These are phyloP conservation scores for Pyrrhia umbra DNA, from an alignment of 2,888 invertebrate species.

Conservation along the genomic window DNA sequence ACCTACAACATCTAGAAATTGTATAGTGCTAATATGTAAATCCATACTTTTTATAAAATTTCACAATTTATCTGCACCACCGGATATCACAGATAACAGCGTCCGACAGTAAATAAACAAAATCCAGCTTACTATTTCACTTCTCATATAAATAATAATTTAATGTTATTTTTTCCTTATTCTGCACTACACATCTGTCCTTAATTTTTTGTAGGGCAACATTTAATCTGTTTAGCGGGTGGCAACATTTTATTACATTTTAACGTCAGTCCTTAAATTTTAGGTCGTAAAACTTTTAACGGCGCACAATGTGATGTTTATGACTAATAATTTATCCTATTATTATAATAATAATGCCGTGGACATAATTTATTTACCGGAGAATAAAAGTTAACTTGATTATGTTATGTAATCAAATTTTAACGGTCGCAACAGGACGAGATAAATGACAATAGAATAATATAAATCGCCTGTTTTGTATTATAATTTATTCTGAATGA, in stretches of 20 bases:
- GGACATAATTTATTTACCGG: slow-evolving; percentile 60
- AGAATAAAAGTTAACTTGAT: slow-evolving; percentile 51
- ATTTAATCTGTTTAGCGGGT: slow-evolving; percentile 68
- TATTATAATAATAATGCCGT: slow-evolving; percentile 72
- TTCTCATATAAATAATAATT: slow-evolving; percentile 29
- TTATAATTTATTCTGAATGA: slow-evolving; percentile 51
- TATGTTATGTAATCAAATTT: slow-evolving; percentile 55
- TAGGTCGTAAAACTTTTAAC: slow-evolving; percentile 78
- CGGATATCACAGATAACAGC: slow-evolving; percentile 13
- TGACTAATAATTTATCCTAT: slow-evolving; percentile 77
- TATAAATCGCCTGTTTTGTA: slow-evolving; percentile 38
- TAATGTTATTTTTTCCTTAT: slow-evolving; percentile 33
- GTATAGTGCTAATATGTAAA: not conserved
- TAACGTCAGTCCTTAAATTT: slow-evolving; percentile 78
- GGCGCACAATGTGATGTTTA: slow-evolving; percentile 79
- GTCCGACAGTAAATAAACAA: slow-evolving; percentile 22
- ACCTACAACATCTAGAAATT: too few species aligned
- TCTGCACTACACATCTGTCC: slow-evolving; percentile 53
- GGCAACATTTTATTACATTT: slow-evolving; percentile 79
- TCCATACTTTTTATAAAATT: not conserved
- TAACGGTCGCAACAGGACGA: slow-evolving; percentile 55
- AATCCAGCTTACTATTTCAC: slow-evolving; percentile 10
- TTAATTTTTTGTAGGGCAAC: slow-evolving; percentile 45
- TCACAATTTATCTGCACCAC: not conserved
- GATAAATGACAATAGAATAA: slow-evolving; percentile 47